Evolutionary conservation across 2,797 vertebrate species (phyloP).

Genomic region (Brachymystax lenok): DNA sequence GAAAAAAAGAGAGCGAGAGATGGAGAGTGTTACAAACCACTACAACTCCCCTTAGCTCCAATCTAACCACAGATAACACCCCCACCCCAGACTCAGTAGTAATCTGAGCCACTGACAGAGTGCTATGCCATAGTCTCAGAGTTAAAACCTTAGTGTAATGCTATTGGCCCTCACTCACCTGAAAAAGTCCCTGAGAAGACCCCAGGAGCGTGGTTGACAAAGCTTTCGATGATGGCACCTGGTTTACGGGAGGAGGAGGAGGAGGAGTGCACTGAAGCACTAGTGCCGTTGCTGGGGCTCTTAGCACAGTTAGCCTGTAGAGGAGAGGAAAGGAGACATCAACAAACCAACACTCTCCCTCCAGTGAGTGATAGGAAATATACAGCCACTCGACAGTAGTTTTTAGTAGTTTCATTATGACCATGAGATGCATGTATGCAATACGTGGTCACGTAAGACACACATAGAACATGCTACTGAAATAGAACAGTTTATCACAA

Average conservation of each 20-base stretch:
- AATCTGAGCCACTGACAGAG: not conserved
- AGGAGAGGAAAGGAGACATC: not conserved
- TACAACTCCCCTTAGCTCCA: not conserved
- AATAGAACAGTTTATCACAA: too few species aligned
- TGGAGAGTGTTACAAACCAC: not conserved
- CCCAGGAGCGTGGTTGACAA: slow-evolving; percentile 96
- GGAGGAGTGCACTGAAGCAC: slow-evolving; percentile 73
- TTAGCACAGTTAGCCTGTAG: slow-evolving; percentile 83
- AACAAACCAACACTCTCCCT: not conserved
- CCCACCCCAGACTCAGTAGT: not conserved
- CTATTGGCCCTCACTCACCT: slow-evolving; percentile 69
- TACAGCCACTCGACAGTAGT: too few species aligned
- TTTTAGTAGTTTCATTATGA: too few species aligned
- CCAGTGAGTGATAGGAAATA: too few species aligned
- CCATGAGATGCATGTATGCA: too few species aligned
- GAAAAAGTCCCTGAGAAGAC: slow-evolving; percentile 99
- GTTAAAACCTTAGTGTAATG: not conserved
- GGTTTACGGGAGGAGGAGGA: slow-evolving; percentile 81
- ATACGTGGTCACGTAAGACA: too few species aligned
- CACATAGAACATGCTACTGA: too few species aligned
- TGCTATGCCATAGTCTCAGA: not conserved
- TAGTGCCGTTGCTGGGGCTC: slow-evolving; percentile 62
- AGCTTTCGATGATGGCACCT: slow-evolving; percentile 97
- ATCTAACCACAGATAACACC: not conserved
- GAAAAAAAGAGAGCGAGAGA: too few species aligned